Base-by-base conservation (phyloP, 1,140 invertebrate genomes). In the Luehdorfia chinensis region DNA sequence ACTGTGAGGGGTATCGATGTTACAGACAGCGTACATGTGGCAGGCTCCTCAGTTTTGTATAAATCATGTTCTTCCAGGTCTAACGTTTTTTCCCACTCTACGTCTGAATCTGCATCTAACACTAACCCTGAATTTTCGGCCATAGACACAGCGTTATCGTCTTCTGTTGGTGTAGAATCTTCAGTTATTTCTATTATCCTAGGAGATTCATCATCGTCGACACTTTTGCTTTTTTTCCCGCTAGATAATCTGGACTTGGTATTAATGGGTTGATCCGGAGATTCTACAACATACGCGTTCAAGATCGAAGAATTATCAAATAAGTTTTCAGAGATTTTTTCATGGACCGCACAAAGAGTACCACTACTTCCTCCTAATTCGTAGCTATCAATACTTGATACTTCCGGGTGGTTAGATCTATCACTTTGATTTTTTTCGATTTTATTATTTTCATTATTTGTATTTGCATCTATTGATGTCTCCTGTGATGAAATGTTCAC, bases 91-190 rank as follows among this genome's bases (percentile, higher is more conserved):
- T 88, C 79, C 74, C 79, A 87, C 47, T 90, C 89, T 28, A 85
- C 62, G 54, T 91, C 90, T 1, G 89, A 89, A 31, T 91, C 90
- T 18, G 85, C 84, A 65, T 90, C 89, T 6, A 87, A 79, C 31
- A 92, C 79, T 16, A 90, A 71, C 8, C 83, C 77, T 59, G 57
- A 74, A 45, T 50, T 64, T 34, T 87, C 79, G 21, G 73, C 59
- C 30, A 80, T 18, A 39, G 58, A 37, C 13, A 68, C 34, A 31
- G 23, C 49, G 27, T 55, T 59, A 16, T 77, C 66, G 7, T 66
- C 50, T 44, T 76, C 75, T 31, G 54, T 58, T 39, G 59, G 34
- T 4, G 5, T 23, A 32, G 43, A 25, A 31, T 11, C 44, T 4
- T 76, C 66, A 6, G 81, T 77, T 13, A 90, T 64, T 72, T 90